phyloP scores from a whole-genome alignment of 2,888 invertebrate genomes.

The Rhorus exstirpatorius region DNA sequence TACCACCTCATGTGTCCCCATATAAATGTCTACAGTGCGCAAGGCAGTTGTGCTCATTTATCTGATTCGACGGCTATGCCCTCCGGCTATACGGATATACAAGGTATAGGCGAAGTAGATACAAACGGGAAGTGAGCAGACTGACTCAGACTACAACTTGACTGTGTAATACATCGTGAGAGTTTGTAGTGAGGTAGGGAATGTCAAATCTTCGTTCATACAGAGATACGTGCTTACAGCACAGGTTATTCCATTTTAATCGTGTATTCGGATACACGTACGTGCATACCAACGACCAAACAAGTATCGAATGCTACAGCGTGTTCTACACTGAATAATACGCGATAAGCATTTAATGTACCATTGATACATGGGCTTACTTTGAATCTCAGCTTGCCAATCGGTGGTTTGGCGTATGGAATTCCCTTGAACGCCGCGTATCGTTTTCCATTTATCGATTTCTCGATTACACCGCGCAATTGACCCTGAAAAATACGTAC shows the following conservation, averaged over 20 bases:
- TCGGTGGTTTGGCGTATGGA: constrained; percentile 74
- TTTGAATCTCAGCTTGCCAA: constrained; percentile 72
- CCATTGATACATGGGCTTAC: constrained; percentile 62
- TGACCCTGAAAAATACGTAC: constrained; percentile 65
- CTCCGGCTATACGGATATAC: too few relatives aligned
- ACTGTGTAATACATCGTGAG: background rate
- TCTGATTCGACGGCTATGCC: too few relatives aligned
- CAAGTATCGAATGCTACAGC: background rate
- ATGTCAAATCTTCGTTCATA: background rate
- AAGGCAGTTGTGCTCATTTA: too few relatives aligned
- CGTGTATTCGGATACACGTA: background rate
- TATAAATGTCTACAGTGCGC: too few relatives aligned
- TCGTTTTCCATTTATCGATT: constrained; percentile 55
- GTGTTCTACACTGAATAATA: background rate
- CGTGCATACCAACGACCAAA: background rate
- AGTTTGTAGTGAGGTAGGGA: background rate
- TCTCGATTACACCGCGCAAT: constrained; percentile 69
- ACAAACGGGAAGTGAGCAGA: constrained; percentile 12
- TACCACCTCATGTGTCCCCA: too few relatives aligned
- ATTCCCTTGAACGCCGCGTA: constrained; percentile 74
- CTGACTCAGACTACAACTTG: background rate
- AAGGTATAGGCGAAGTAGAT: constrained; percentile 1
- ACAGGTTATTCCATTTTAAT: background rate
- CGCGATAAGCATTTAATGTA: background rate
- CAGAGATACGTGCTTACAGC: background rate